Conservation (phyloP, 1,140 invertebrate genomes). For the Caenorhabditis elegans region WBcel235 BX284604.4:17431001-17431500, state of each 20-base stretch:
- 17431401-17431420: too few species aligned
- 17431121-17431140: slow-evolving; percentile 67
- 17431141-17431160: slow-evolving; percentile 51
- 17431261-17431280: slow-evolving; percentile 38
- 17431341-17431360: background rate
- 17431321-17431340: background rate
- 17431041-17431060: slow-evolving; percentile 53
- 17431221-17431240: slow-evolving; percentile 30
- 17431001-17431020: slow-evolving; percentile 51
- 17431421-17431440: too few species aligned
- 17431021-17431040: slow-evolving; percentile 54
- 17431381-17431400: background rate
- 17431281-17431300: slow-evolving; percentile 12
- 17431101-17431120: slow-evolving; percentile 53
- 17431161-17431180: slow-evolving; percentile 52
- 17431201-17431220: slow-evolving; percentile 14
- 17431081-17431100: slow-evolving; percentile 68
- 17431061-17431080: slow-evolving; percentile 56
- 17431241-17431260: slow-evolving; percentile 30
- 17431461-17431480: too few species aligned
- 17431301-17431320: background rate
- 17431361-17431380: background rate
- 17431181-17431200: background rate
- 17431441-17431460: too few species aligned
- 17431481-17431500: background rate